Base-by-base conservation (phyloP, 2,113 vertebrate genomes). In the Tapirus terrestris region DNA sequence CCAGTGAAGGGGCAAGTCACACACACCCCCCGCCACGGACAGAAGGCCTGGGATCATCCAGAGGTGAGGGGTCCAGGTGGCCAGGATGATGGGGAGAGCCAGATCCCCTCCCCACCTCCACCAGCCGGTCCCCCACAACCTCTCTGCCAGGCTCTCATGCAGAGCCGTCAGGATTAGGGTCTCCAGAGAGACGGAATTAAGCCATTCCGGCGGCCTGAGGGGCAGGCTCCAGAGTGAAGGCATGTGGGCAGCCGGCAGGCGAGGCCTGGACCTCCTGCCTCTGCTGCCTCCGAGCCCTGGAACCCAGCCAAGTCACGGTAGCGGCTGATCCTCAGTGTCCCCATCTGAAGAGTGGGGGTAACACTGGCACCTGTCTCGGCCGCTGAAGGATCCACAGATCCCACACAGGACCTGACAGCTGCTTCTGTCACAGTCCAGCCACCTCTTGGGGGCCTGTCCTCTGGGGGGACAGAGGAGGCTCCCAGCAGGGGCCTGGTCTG, bases 151-250 rank as follows among this genome's bases (percentile, higher is more conserved):
- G 61, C 83, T 77, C 10, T 0, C 75, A 25, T 45, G 39, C n/a
- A 76, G 56, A 65, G 72, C 70, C 58, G 2, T 0, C 58, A 2
- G 23, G 72, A 18, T 21, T 0, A 25, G 56, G 10, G 75, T 82
- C 89, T 92, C 97, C 97, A 96, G 81, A 89, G 70, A 83, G 73
- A 79, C 23, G 43, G 85, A 91, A n/a, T 61, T 80, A 70, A 81
- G 29, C 36, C 73, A 1, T 31, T 8, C 65, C 0, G 0, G 81
- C 1, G 9, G 73, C n/a, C 33, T 18, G 12, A 2, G 5, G 20
- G 33, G 67, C 51, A 0, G 25, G 58, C 68, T 33, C 29, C 20
- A 4, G n/a, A 33, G 61, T 2, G 20, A 8, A 70, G 53, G 65
- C 53, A 2, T 31, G 56, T 1, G 84, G 94, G 51, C 61, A 48